Percentiles rank a stretch among this genome's conserved stretches.
These are phyloP conservation scores for Zaprionus tsacasi DNA, from an alignment of 1,140 invertebrate genomes.

Conservation along the genomic window DNA sequence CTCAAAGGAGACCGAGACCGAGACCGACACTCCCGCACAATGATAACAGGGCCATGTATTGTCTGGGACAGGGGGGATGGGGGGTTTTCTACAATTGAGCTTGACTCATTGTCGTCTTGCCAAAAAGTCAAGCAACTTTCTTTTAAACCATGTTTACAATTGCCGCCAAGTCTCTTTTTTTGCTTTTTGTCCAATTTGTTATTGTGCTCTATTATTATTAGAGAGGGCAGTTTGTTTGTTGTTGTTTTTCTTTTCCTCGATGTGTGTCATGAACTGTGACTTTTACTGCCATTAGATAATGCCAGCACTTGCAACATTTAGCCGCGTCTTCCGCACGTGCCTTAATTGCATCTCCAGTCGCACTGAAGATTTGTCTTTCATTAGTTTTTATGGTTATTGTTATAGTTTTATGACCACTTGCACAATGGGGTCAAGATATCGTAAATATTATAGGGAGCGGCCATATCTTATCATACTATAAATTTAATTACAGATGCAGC, in stretches of 20 bases:
- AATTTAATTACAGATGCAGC: background rate
- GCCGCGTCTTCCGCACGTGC: slow-evolving; percentile 37
- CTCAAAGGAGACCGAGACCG: slow-evolving; percentile 27
- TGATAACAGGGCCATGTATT: slow-evolving; percentile 3
- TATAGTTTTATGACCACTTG: slow-evolving; percentile 38
- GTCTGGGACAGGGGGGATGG: slow-evolving; percentile 21
- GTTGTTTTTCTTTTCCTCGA: slow-evolving; percentile 30
- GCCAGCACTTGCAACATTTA: slow-evolving; percentile 28
- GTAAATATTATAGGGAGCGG: background rate
- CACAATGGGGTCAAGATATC: slow-evolving; percentile 5
- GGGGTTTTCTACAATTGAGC: slow-evolving; percentile 42
- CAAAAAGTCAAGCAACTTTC: slow-evolving; percentile 59
- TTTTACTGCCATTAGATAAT: slow-evolving; percentile 70
- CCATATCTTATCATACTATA: background rate
- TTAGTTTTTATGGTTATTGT: slow-evolving; percentile 36
- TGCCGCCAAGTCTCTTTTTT: slow-evolving; percentile 29
- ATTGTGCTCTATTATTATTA: slow-evolving; percentile 60
- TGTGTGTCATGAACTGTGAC: slow-evolving; percentile 72
- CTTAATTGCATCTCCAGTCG: slow-evolving; percentile 24
- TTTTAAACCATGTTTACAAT: slow-evolving; percentile 58
- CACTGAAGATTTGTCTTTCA: slow-evolving; percentile 23
- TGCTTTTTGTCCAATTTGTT: background rate
- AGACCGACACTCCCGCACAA: slow-evolving; percentile 1
- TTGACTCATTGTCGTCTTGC: slow-evolving; percentile 36
- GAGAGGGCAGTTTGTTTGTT: slow-evolving; percentile 10